phyloP scores from a whole-genome alignment of 2,888 invertebrate genomes.

The Drosophila prolongata region DNA sequence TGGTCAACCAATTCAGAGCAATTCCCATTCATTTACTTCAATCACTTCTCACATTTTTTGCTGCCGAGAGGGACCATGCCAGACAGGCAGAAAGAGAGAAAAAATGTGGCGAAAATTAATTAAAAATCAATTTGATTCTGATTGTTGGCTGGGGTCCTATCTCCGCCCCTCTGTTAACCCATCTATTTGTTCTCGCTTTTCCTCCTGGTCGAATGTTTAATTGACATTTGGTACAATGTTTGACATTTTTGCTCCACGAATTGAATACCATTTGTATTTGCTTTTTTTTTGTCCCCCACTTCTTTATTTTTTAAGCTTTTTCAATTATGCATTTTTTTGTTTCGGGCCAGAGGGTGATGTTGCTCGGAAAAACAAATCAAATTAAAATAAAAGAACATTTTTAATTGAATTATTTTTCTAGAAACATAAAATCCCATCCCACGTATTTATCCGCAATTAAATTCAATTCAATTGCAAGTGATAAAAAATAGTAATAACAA shows the following conservation, averaged over 20 bases:
- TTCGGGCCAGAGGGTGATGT: not conserved
- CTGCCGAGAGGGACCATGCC: slow-evolving; percentile 1
- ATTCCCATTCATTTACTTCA: slow-evolving; percentile 51
- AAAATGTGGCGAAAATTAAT: slow-evolving; percentile 79
- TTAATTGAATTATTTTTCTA: slow-evolving; percentile 67
- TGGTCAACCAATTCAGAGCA: slow-evolving; percentile 48
- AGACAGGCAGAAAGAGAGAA: slow-evolving; percentile 41
- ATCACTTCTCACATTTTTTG: slow-evolving; percentile 45
- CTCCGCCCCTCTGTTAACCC: slow-evolving; percentile 18
- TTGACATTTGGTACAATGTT: slow-evolving; percentile 70
- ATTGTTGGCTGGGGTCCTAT: slow-evolving; percentile 60
- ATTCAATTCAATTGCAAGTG: slow-evolving; percentile 47
- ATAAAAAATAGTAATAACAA: not conserved
- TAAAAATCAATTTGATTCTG: slow-evolving; percentile 80
- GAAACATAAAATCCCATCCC: slow-evolving; percentile 36
- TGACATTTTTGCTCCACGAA: slow-evolving; percentile 53
- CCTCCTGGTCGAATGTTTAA: slow-evolving; percentile 62
- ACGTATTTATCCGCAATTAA: slow-evolving; percentile 47
- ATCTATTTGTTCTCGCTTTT: slow-evolving; percentile 22
- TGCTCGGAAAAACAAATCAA: slow-evolving; percentile 16
- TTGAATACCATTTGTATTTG: slow-evolving; percentile 30
- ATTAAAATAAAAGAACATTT: slow-evolving; percentile 42
- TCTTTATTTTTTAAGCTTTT: slow-evolving; percentile 44
- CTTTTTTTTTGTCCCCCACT: not conserved
- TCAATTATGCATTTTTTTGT: slow-evolving; percentile 47